These are phyloP conservation scores for Tachysurus vachellii DNA, from an alignment of 2,113 vertebrate genomes.

Conservation along the genomic window DNA sequence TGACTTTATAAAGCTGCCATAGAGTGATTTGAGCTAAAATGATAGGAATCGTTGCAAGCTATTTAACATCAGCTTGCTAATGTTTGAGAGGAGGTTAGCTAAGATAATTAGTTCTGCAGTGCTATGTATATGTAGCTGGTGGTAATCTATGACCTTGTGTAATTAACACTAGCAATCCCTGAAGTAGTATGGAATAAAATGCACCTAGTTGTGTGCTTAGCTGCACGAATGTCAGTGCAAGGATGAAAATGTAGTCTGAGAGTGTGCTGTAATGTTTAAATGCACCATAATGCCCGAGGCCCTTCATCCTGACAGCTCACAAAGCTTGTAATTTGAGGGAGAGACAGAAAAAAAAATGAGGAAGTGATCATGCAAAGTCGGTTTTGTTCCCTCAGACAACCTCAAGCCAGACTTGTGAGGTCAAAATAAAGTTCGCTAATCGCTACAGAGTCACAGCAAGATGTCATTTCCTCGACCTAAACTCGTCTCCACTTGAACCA, in stretches of 20 bases:
- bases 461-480: neutral
- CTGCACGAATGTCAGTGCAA: neutral
- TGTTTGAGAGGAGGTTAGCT: neutral
- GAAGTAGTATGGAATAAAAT: neutral
- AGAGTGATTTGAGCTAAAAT: neutral
- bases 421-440: constrained; percentile 51
- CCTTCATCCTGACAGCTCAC: constrained; percentile 28
- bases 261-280: constrained; percentile 42
- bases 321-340: constrained; percentile 21
- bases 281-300: constrained; percentile 4
- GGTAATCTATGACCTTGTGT: too few relatives aligned
- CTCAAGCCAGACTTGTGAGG: constrained; percentile 48
- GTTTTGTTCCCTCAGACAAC: constrained; percentile 39
- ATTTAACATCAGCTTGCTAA: neutral
- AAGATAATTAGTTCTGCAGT: neutral
- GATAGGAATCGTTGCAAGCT: neutral
- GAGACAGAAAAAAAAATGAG: constrained; percentile 1
- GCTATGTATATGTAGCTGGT: neutral
- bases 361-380: neutral
- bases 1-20: neutral
- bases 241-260: constrained; percentile 4
- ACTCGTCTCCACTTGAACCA: neutral
- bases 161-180: neutral
- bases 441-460: neutral
- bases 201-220: neutral